Conservation (phyloP, 2,113 vertebrate genomes). For the Guaruba guarouba region DNA sequence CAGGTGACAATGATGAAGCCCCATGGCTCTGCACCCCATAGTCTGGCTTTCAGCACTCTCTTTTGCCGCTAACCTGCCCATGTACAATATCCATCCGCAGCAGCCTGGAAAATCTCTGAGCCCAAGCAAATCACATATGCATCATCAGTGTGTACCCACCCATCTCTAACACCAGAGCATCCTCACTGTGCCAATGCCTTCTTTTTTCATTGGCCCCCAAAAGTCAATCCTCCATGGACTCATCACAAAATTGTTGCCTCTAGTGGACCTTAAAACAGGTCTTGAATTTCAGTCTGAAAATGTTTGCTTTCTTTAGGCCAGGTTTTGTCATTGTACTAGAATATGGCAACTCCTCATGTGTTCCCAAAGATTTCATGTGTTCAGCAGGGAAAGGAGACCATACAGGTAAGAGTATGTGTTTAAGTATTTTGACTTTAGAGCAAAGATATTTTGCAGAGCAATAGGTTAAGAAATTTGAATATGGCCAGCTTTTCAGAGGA, state of each 20-base stretch:
- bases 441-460: neutral
- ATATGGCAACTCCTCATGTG: neutral
- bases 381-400: neutral
- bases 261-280: neutral
- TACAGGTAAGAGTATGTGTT: neutral
- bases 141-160: neutral
- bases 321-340: neutral
- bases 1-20: fast-evolving
- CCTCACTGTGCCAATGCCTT: neutral
- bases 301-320: neutral
- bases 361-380: neutral
- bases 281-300: neutral
- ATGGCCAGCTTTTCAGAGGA: neutral
- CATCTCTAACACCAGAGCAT: neutral
- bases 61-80: neutral
- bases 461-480: neutral
- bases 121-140: fast-evolving
- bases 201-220: neutral
- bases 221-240: neutral
- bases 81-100: neutral
- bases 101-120: neutral
- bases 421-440: neutral
- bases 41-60: neutral
- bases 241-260: neutral
- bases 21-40: neutral